Conservation (phyloP, 2,797 vertebrate genomes). For the Takifugu rubripes region DNA sequence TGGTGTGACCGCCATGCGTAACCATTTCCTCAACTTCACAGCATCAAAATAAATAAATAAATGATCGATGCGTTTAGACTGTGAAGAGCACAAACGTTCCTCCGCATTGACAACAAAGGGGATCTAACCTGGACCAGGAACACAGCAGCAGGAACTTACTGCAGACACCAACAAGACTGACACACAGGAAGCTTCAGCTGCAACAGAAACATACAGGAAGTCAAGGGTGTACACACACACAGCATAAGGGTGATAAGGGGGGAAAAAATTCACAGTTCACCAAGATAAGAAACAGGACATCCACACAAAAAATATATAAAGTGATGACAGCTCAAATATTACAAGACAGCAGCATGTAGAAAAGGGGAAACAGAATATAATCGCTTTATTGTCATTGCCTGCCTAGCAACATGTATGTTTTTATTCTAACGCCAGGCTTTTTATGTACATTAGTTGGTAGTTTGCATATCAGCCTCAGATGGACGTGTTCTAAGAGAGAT, state of each 20-base stretch:
- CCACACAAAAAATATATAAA: neutral
- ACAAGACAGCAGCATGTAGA: neutral
- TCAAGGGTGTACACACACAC: slow-evolving; percentile 11
- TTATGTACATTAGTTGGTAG: neutral
- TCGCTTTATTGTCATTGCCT: too few relatives aligned
- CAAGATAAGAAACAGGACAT: too few relatives aligned
- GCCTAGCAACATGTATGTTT: neutral
- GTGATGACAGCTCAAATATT: neutral
- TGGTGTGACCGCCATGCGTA: too few relatives aligned
- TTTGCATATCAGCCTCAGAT: slow-evolving; percentile 4
- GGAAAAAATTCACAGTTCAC: too few relatives aligned
- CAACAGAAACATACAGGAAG: slow-evolving; percentile 54
- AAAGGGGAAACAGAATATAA: too few relatives aligned
- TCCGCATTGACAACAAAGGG: too few relatives aligned
- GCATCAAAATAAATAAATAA: slow-evolving; percentile 3
- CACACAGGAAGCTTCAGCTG: slow-evolving; percentile 61
- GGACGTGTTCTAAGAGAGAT: neutral
- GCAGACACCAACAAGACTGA: slow-evolving; percentile 14
- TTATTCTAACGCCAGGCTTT: neutral
- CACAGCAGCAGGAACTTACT: neutral
- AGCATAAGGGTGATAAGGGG: too few relatives aligned
- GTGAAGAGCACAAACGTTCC: too few relatives aligned
- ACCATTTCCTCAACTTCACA: neutral
- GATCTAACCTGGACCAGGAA: too few relatives aligned
- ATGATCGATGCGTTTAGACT: slow-evolving; percentile 2